Base-by-base conservation (phyloP, 1,140 invertebrate species). In the Lordiphosa stackelbergi region DNA sequence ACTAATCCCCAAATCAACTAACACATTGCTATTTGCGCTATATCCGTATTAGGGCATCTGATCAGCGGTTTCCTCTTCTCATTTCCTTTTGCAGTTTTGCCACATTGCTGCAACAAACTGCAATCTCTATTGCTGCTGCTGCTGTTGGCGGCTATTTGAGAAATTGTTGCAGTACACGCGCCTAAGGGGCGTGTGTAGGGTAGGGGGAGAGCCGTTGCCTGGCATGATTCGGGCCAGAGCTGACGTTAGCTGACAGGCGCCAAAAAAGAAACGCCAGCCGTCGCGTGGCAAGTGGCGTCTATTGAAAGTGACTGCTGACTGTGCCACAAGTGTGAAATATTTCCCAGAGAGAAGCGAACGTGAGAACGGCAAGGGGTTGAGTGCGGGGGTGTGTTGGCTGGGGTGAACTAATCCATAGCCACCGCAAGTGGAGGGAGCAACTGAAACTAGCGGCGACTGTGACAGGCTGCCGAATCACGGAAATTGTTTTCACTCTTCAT, bases 251-350 rank as follows among this genome's bases (percentile, higher is more conserved):
- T 65, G 63, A 66, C 60, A 65, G 61, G 52, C 43, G 61, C 51
- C 60, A 64, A 64, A 66, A 48, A 64, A 64, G 51, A 64, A 55
- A 65, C 62, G 42, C 10, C 64, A 56, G 51, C 35, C 45, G 45
- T 58, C 54, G 43, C 43, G 16, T 57, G 54, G 43, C 53, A 58
- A n/a, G 45, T 53, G 53, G 31, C 62, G 42, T 58, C 65, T 48
- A 68, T 68, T 68, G 62, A 68, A 68, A 57, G 54, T 55, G 62
- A 68, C 65, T 66, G 65, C 65, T 68, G 64, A 68, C 62, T 68
- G 62, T 31, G 65, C 62, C 65, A 64, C 65, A 68, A 66, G 62
- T 68, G 65, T 59, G 65, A 68, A 68, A 66, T 68, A 66, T 68
- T 68, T 68, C 36, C 53, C 53, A 49, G 37, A 42, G 60, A 37